A percentile compares a stretch with the other conserved stretches of the same genome.
Evolutionary conservation across 2,797 vertebrate genomes (phyloP).

Genomic region (Tenualosa ilisha): DNA sequence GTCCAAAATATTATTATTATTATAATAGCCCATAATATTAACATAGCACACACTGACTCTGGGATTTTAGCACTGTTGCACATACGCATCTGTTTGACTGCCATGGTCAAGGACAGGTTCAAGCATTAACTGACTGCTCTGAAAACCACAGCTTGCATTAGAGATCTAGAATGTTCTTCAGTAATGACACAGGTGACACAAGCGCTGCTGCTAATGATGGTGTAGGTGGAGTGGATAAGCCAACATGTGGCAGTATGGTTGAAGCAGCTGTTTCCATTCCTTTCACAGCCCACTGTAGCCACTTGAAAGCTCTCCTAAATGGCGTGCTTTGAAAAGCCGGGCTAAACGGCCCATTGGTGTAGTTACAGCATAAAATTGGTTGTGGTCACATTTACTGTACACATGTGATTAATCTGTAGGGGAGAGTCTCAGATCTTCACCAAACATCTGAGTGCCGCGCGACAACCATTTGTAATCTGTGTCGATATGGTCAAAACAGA

Average conservation of each 20-base stretch:
- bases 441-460: background rate
- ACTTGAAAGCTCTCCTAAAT: constrained; percentile 24
- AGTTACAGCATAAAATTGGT: constrained; percentile 17
- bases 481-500: background rate
- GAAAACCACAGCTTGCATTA: background rate
- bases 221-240: background rate
- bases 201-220: background rate
- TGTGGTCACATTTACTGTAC: constrained; percentile 18
- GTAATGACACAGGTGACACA: background rate
- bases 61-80: background rate
- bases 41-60: background rate
- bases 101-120: background rate
- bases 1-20: background rate
- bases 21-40: background rate
- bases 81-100: background rate
- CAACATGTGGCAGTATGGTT: background rate
- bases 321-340: background rate
- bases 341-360: background rate
- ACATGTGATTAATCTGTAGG: constrained; percentile 5
- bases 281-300: constrained; percentile 13
- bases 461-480: constrained; percentile 15
- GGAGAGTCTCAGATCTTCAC: background rate
- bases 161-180: background rate
- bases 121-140: background rate
- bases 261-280: constrained; percentile 4